Evolutionary conservation across 2,888 invertebrate genomes (phyloP).

Genomic region (Julus scandinavius): DNA sequence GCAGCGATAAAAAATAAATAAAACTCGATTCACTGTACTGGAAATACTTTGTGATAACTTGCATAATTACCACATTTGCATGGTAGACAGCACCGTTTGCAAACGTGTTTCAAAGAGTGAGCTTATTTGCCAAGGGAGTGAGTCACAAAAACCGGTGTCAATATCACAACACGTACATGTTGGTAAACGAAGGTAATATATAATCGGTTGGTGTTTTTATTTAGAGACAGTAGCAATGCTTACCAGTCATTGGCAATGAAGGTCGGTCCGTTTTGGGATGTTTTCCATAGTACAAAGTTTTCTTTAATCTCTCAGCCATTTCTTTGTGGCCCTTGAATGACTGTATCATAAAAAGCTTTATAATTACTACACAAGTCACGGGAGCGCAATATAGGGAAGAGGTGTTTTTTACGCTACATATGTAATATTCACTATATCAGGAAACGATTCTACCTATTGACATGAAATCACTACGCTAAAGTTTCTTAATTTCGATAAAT

Average conservation of each 20-base stretch:
- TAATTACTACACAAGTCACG: background rate
- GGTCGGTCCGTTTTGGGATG: constrained; percentile 78
- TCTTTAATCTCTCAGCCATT: constrained; percentile 83
- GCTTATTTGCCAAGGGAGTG: too few relatives aligned
- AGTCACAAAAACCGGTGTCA: constrained; percentile 57
- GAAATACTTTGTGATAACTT: too few relatives aligned
- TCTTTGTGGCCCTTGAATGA: constrained; percentile 76
- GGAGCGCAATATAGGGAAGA: background rate
- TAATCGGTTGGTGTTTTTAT: too few relatives aligned
- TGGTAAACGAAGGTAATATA: too few relatives aligned
- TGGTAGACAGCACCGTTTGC: too few relatives aligned
- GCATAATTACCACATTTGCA: too few relatives aligned
- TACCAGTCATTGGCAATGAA: constrained; percentile 83
- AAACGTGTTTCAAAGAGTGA: too few relatives aligned
- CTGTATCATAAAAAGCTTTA: background rate
- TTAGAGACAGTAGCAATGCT: background rate
- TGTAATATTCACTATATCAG: background rate
- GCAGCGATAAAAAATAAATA: too few relatives aligned
- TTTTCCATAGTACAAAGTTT: constrained; percentile 86
- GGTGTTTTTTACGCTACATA: background rate
- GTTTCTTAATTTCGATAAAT: background rate
- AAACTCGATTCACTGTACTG: too few relatives aligned
- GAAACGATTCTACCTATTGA: background rate
- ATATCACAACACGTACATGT: constrained; percentile 28
- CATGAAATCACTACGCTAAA: background rate